Base-by-base conservation (phyloP, 1,140 invertebrate species). In the Dolichoris vasculosae region DNA sequence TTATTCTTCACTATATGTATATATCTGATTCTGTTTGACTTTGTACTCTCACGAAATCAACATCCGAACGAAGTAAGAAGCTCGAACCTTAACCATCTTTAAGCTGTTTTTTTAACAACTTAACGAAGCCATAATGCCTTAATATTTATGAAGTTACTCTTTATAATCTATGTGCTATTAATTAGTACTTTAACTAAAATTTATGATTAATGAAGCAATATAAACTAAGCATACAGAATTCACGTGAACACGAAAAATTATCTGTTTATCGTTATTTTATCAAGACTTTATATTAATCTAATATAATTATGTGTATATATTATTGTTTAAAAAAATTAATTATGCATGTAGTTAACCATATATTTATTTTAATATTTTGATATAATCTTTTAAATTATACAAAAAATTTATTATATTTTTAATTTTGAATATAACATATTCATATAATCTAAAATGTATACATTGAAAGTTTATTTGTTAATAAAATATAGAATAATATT, bases 21-120 rank as follows among this genome's bases (percentile, higher is more conserved):
- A 2, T 59, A 20, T 35, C 38, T 43, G 8, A 6, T 2, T 32
- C 40, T 1, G 8, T 73, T 73, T 73, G 8, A 35, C 15, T 17
- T 40, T 40, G 17, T 73, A 38, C 20, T 43, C 20, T 11, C 26
- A n/a, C n/a, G 26, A 46, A 77, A 75, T 43, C 17, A 63, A 77
- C 82, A 78, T 59, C 51, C 40, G 35, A 46, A 26, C 40, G 63
- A 3, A 71, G 79, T 51, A 26, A 8, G 46, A 64, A 43, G 73
- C 32, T 15, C 30, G 30, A 76, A 48, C 13, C 30, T 11, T 48
- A 48, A 51, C 26, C 23, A 40, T 20, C 32, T 43, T 64, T 51
- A 35, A 83, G 38, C 82, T 83, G 82, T 77, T 83, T 83, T 83
- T 77, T 83, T 73, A 59, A 67, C 73, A 48, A 43, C 59, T 83